phyloP scores from a whole-genome alignment of 2,113 vertebrate species.

The Leptobrachium leishanense region DNA sequence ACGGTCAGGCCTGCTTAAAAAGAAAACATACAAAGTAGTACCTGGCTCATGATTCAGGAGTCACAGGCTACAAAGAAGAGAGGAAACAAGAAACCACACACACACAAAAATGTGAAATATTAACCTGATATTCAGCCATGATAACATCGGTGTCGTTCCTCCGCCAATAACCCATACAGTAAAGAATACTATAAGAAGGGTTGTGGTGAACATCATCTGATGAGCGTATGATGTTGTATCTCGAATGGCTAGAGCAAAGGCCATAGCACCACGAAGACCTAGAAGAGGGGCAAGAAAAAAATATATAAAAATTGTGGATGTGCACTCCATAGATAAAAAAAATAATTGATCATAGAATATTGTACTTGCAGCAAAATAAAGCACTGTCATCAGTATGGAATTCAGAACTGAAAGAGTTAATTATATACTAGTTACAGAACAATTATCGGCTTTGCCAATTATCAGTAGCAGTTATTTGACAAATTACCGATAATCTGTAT shows the following conservation, averaged over 20 bases:
- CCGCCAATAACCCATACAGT: constrained; percentile 97
- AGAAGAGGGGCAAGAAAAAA: constrained; percentile 1
- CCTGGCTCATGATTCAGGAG: neutral
- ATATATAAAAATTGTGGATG: too few relatives aligned
- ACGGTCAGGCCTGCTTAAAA: too few relatives aligned
- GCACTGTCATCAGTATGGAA: too few relatives aligned
- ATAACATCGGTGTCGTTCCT: constrained; percentile 95
- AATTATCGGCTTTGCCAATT: too few relatives aligned
- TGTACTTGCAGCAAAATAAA: too few relatives aligned
- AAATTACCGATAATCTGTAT: too few relatives aligned
- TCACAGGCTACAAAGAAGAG: neutral
- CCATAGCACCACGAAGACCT: constrained; percentile 97
- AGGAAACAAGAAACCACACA: neutral
- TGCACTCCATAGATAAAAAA: too few relatives aligned
- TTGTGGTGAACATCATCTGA: constrained; percentile 98
- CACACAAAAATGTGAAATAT: constrained; percentile 47
- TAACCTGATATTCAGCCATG: constrained; percentile 95
- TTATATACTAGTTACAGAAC: too few relatives aligned
- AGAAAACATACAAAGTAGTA: too few relatives aligned
- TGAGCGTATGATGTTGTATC: constrained; percentile 93
- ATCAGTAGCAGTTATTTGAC: too few relatives aligned
- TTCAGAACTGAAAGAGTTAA: too few relatives aligned
- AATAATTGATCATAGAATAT: too few relatives aligned
- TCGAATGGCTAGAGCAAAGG: constrained; percentile 91
- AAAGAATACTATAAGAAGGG: constrained; percentile 95